Conservation (phyloP, 2,888 invertebrate genomes). For the Parasteatoda lunata region DNA sequence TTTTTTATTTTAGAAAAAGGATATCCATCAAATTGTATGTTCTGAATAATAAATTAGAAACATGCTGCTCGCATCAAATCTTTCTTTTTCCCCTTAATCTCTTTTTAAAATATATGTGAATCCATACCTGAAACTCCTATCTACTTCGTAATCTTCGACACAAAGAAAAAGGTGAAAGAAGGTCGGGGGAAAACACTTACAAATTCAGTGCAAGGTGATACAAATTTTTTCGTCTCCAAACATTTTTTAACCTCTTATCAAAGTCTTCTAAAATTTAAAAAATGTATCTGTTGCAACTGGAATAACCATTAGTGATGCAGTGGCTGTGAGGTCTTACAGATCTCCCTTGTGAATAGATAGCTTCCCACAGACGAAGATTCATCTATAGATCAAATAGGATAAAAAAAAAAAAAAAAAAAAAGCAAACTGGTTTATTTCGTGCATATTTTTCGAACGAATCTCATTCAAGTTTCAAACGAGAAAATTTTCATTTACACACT, state of each 20-base stretch:
- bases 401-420: too few relatives aligned
- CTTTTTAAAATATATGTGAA: not conserved
- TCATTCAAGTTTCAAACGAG: not conserved
- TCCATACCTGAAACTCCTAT: not conserved
- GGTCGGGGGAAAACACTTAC: conserved; percentile 1
- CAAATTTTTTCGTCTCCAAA: conserved; percentile 3
- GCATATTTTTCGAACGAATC: too few relatives aligned
- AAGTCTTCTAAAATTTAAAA: conserved; percentile 19
- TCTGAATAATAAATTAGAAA: not conserved
- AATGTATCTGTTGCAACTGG: conserved; percentile 33
- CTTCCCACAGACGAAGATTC: not conserved
- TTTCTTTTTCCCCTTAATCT: conserved; percentile 18
- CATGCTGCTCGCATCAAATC: not conserved
- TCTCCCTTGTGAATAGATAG: not conserved
- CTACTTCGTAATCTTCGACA: conserved; percentile 6
- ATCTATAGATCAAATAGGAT: too few relatives aligned
- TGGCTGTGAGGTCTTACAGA: conserved; percentile 7
- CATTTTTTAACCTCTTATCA: conserved; percentile 45
- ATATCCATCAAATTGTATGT: not conserved
- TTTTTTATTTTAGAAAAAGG: not conserved
- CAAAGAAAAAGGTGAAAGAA: not conserved
- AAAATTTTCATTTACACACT: not conserved
- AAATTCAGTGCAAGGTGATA: conserved; percentile 20
- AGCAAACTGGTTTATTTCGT: too few relatives aligned
- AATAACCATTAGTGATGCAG: conserved; percentile 20